Conservation (phyloP, 2,113 vertebrate genomes). For the Dipodomys spectabilis region DNA sequence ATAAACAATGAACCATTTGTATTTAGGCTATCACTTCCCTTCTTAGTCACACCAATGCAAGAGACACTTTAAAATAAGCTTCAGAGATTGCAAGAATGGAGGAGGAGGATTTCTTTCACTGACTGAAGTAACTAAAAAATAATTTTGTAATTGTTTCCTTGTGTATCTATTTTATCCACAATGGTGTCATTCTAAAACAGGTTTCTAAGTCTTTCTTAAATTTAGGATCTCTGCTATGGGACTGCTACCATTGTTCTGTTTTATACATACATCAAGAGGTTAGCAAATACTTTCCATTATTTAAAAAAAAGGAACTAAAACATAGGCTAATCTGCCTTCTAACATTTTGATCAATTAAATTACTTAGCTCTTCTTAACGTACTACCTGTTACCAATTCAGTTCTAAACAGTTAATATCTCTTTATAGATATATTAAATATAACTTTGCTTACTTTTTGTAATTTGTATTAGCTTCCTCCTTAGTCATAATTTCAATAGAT, state of each 20-base stretch:
- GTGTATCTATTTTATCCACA: not conserved
- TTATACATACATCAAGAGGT: not conserved
- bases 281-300: not conserved
- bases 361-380: not conserved
- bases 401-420: constrained; percentile 3
- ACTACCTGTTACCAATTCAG: not conserved
- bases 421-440: constrained; percentile 59
- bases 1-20: constrained; percentile 55
- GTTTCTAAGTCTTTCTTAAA: constrained; percentile 2
- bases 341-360: constrained; percentile 3
- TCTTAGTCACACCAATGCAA: constrained; percentile 41
- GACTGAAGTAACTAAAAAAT: constrained; percentile 48
- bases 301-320: not conserved
- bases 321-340: not conserved
- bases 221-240: not conserved
- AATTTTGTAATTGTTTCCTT: constrained; percentile 29
- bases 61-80: constrained; percentile 58
- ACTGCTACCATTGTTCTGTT: not conserved
- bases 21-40: constrained; percentile 31
- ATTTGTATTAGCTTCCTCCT: not conserved
- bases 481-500: constrained; percentile 69
- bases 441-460: not conserved
- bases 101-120: not conserved
- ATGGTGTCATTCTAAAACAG: not conserved
- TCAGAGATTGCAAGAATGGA: constrained; percentile 17